Conservation (phyloP, 2,797 vertebrate genomes). For the Odontamblyopus lacepedii region DNA sequence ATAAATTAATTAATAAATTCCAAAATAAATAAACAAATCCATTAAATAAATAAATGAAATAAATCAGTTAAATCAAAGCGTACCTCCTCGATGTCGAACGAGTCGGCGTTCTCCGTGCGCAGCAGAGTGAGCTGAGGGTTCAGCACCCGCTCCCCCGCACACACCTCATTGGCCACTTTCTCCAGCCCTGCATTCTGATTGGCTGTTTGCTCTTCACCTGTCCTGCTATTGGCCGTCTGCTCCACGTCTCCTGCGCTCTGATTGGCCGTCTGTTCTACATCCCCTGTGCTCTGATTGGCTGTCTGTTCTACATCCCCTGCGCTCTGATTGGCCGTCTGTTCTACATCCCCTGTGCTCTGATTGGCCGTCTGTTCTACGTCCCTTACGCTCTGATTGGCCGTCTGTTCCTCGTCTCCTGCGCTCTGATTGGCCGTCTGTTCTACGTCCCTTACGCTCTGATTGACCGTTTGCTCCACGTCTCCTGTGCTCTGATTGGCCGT, state of each 20-base stretch:
- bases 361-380: neutral
- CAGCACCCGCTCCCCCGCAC: constrained; percentile 43
- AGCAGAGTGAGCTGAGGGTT: constrained; percentile 77
- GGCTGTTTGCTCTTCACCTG: neutral
- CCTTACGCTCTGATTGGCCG: too few relatives aligned
- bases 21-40: too few relatives aligned
- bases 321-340: constrained; percentile 12
- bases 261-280: constrained; percentile 4
- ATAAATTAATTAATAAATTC: too few relatives aligned
- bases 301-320: neutral
- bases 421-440: constrained; percentile 21
- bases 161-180: constrained; percentile 31
- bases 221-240: constrained; percentile 7
- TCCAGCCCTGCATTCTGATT: constrained; percentile 51
- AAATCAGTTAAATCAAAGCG: neutral
- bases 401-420: constrained; percentile 29
- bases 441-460: constrained; percentile 18
- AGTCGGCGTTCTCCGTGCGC: constrained; percentile 84
- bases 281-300: constrained; percentile 18
- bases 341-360: neutral
- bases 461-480: neutral
- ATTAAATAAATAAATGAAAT: too few relatives aligned
- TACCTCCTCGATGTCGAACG: constrained; percentile 99
- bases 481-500: constrained; percentile 5
- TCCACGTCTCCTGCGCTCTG: neutral